Conservation (phyloP, 92 coral and sea anemone genomes). For the Bergia puertoricense region DNA sequence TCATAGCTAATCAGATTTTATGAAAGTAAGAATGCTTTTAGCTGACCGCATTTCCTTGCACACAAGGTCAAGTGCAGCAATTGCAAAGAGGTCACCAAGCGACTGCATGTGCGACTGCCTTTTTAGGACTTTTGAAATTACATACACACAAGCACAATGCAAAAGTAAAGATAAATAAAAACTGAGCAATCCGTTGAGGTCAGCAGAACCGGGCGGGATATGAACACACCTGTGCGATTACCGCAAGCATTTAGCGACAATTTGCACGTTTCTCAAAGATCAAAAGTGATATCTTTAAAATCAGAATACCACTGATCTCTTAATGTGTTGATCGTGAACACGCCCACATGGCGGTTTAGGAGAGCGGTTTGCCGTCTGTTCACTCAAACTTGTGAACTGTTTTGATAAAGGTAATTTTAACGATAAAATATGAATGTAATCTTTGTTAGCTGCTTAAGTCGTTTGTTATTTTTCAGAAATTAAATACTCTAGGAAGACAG, state of each 20-base stretch:
- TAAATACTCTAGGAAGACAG: background rate
- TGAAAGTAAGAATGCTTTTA: background rate
- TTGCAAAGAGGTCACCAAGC: no score
- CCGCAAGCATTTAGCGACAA: background rate
- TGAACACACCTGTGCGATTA: background rate
- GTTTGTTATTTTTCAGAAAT: no score
- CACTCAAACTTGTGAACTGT: background rate
- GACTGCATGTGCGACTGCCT: no score
- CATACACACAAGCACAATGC: no score
- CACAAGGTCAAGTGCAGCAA: background rate
- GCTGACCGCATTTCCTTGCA: background rate
- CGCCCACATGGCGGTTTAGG: background rate
- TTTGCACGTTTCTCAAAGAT: background rate
- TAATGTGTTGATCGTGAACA: background rate
- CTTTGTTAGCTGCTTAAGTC: background rate
- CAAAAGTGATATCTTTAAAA: no score
- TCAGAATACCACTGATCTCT: background rate
- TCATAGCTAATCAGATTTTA: background rate
- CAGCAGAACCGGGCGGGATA: background rate
- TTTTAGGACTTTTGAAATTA: no score
- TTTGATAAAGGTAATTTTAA: background rate
- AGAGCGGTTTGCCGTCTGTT: background rate
- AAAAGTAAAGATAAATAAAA: background rate
- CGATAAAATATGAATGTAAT: background rate
- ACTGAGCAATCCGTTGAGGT: background rate